Evolutionary conservation across 2,888 invertebrate genomes (phyloP).

Genomic region (Sphaerophoria taeniata): DNA sequence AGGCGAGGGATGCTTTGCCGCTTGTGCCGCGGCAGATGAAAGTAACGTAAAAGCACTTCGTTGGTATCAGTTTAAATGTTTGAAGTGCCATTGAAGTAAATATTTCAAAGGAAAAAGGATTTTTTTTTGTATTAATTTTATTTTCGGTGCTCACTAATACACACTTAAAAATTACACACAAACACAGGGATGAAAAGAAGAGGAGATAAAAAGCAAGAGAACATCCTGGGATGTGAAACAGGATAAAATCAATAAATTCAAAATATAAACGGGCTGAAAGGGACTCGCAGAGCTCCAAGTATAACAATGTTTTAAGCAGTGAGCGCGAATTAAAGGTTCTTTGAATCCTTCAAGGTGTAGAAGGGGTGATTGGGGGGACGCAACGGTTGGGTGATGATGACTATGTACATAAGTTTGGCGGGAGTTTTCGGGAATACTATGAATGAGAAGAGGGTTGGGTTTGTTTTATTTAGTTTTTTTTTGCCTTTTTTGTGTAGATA

Average conservation of each 20-base stretch:
- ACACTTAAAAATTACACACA: background rate
- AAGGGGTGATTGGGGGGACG: no score
- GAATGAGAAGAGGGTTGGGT: constrained; percentile 32
- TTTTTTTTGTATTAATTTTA: constrained; percentile 1
- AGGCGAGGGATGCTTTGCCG: background rate
- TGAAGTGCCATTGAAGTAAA: constrained; percentile 59
- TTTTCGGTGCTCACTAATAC: constrained; percentile 17
- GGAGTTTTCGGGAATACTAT: constrained; percentile 54
- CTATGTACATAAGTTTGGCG: constrained; percentile 55
- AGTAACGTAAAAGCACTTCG: constrained; percentile 46
- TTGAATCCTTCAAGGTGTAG: no score
- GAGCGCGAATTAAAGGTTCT: constrained; percentile 1
- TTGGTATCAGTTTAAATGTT: constrained; percentile 53
- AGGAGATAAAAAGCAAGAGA: constrained; percentile 22
- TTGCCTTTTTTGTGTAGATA: background rate
- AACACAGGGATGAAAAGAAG: background rate
- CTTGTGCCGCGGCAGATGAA: constrained; percentile 40
- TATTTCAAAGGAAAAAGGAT: constrained; percentile 33
- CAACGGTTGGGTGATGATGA: constrained; percentile 27
- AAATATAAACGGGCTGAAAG: constrained; percentile 66
- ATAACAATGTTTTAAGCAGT: constrained; percentile 49
- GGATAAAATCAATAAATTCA: constrained; percentile 69
- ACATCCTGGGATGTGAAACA: constrained; percentile 66
- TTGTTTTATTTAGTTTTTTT: background rate
- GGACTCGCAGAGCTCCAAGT: background rate